These are phyloP conservation scores for Mesodorylaimus sp. DNA, from an alignment of 2,888 invertebrate species.

Conservation along the genomic window DNA sequence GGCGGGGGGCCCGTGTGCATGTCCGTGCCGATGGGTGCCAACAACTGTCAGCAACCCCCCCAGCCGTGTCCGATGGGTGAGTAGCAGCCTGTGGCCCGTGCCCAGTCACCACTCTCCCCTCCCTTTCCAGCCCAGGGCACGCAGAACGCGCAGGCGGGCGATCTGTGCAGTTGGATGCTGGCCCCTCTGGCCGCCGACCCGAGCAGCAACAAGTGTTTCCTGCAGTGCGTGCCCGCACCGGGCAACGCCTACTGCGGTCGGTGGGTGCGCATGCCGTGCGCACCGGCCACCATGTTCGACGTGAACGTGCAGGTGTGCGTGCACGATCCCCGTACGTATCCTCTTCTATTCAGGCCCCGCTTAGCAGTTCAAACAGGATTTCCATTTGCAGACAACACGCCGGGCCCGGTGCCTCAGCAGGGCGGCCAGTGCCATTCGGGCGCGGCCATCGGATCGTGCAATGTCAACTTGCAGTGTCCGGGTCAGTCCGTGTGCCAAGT, in stretches of 20 bases:
- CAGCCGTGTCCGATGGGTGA: background rate
- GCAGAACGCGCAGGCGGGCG: constrained; percentile 23
- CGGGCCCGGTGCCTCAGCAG: no score
- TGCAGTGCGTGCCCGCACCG: constrained; percentile 17
- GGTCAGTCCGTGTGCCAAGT: constrained; percentile 4
- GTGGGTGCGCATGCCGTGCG: constrained; percentile 27
- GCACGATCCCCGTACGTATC: constrained; percentile 18
- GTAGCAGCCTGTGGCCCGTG: background rate
- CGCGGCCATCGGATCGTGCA: constrained; percentile 5
- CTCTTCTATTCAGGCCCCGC: no score
- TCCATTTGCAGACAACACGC: no score
- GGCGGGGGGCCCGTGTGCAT: background rate
- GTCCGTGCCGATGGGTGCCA: background rate
- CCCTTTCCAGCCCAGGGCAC: background rate
- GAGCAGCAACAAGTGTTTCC: constrained; percentile 19
- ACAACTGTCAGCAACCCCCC: background rate
- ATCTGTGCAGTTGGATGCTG: constrained; percentile 30
- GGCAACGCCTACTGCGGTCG: constrained; percentile 27
- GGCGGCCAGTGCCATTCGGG: no score
- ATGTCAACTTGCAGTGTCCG: background rate
- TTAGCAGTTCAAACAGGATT: no score
- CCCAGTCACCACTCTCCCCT: background rate
- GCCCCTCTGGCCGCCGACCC: constrained; percentile 26
- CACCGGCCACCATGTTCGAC: constrained; percentile 27
- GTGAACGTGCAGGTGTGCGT: constrained; percentile 21